These are phyloP conservation scores for human (Homo sapiens) DNA, from an alignment of 2,113 vertebrate species.

Conservation along the genomic window GRCh38 chr15:34457001-34457500, in stretches of 20 bases:
- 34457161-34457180: not conserved
- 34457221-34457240: not conserved
- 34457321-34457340: not conserved
- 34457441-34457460: not conserved
- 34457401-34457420: not conserved
- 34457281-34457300: not conserved
- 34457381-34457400: slow-evolving; percentile 19
- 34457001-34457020: not conserved
- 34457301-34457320: slow-evolving; percentile 19
- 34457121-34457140: not conserved
- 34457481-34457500: not conserved
- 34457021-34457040: not conserved
- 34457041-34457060: not conserved
- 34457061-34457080: not conserved
- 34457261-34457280: not conserved
- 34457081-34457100: not conserved
- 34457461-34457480: not conserved
- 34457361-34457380: not conserved
- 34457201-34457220: not conserved
- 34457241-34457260: not conserved
- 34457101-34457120: not conserved
- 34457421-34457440: not conserved
- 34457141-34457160: not conserved
- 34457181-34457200: not conserved
- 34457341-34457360: not conserved